Evolutionary conservation across 2,888 invertebrate genomes (phyloP).

Genomic region (Sinhomidia bicolor): DNA sequence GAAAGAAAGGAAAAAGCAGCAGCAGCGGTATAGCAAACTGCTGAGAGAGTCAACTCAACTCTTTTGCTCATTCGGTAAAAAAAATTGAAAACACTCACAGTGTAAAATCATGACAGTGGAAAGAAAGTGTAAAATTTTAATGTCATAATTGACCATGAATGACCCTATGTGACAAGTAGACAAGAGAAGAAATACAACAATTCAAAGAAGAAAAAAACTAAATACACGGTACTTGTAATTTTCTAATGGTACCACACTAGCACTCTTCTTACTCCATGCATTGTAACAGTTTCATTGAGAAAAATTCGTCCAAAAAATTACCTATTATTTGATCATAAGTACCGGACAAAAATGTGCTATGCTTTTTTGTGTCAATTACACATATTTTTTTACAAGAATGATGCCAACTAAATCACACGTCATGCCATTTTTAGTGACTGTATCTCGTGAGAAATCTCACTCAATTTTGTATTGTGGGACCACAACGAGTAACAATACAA

Average conservation of each 20-base stretch:
- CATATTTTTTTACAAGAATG: neutral
- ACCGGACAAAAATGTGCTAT: constrained; percentile 56
- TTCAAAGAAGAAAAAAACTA: neutral
- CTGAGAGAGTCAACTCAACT: constrained; percentile 54
- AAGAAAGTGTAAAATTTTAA: constrained; percentile 67
- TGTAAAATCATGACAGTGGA: constrained; percentile 36
- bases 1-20: constrained; percentile 51
- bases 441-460: constrained; percentile 68
- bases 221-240: too few relatives aligned
- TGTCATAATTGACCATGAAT: constrained; percentile 70
- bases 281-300: constrained; percentile 33
- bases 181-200: neutral
- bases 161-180: constrained; percentile 67
- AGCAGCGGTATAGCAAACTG: too few relatives aligned
- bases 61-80: constrained; percentile 41
- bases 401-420: neutral
- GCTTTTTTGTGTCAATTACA: constrained; percentile 29
- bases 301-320: constrained; percentile 29
- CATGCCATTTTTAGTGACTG: constrained; percentile 50
- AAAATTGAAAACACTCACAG: neutral
- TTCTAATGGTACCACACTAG: neutral
- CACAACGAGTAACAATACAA: constrained; percentile 42
- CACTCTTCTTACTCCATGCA: neutral
- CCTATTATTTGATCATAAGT: constrained; percentile 34
- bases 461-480: constrained; percentile 32